These are phyloP conservation scores for Euglossa dilemma DNA, from an alignment of 1,140 invertebrate species.

Conservation along the genomic window DNA sequence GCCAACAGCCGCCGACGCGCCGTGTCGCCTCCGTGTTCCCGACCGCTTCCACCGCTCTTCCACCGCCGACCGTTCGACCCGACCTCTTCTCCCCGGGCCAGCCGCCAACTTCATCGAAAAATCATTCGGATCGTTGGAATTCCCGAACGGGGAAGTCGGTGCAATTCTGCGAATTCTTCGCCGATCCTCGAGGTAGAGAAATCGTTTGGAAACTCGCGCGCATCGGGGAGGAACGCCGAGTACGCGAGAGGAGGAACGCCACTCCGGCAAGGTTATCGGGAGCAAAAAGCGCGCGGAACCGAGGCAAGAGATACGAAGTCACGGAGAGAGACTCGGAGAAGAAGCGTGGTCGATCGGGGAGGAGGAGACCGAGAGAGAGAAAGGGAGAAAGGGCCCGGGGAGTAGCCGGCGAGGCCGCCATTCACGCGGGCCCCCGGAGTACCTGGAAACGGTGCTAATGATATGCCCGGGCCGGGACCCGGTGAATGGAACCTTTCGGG, in stretches of 20 bases:
- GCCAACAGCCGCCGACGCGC: constrained; percentile 5
- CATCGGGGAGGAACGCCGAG: background rate
- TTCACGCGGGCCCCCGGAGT: constrained; percentile 74
- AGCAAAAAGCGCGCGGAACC: background rate
- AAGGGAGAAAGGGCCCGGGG: constrained; percentile 43
- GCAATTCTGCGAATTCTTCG: too few species aligned
- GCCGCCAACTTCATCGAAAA: background rate
- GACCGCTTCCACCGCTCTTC: background rate
- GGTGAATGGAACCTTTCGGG: constrained; percentile 82
- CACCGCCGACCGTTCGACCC: background rate
- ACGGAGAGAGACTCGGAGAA: background rate
- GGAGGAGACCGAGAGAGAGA: constrained; percentile 6
- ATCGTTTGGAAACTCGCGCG: too few species aligned
- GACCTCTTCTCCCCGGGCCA: background rate
- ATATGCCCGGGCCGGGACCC: constrained; percentile 78
- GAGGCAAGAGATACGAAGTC: background rate
- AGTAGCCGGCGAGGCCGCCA: constrained; percentile 69
- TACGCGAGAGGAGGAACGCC: background rate
- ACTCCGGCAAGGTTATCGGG: background rate
- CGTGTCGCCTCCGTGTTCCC: constrained; percentile 24
- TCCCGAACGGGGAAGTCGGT: too few species aligned
- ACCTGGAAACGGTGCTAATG: constrained; percentile 82
- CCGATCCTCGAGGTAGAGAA: too few species aligned
- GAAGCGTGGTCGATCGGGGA: background rate
- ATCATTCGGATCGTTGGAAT: background rate